phyloP scores from a whole-genome alignment of 2,797 vertebrate genomes.

The Dicrostonyx torquatus region DNA sequence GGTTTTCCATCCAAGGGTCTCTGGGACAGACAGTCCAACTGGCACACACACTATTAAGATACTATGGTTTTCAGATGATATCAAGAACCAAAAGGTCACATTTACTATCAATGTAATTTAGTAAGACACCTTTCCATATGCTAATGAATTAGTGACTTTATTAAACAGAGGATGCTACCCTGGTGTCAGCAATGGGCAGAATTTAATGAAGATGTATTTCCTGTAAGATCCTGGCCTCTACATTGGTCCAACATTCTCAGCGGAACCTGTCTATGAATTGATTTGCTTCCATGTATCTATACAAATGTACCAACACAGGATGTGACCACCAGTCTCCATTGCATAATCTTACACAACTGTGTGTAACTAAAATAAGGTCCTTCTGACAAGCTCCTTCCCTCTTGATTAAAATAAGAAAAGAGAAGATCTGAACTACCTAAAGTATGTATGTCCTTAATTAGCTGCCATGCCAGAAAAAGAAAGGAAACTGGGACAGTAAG shows the following conservation, averaged over 20 bases:
- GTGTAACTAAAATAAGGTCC: constrained; percentile 55
- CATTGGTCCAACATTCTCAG: constrained; percentile 46
- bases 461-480: constrained; percentile 31
- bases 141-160: constrained; percentile 60
- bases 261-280: constrained; percentile 60
- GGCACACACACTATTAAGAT: constrained; percentile 20
- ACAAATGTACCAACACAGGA: constrained; percentile 42
- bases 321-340: neutral
- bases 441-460: constrained; percentile 40
- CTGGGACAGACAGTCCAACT: neutral
- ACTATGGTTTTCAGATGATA: constrained; percentile 59
- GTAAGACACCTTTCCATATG: constrained; percentile 50
- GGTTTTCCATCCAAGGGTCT: constrained; percentile 40
- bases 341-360: constrained; percentile 49
- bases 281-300: constrained; percentile 52
- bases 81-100: constrained; percentile 41
- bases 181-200: constrained; percentile 51
- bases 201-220: constrained; percentile 67
- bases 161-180: constrained; percentile 51
- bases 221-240: constrained; percentile 20
- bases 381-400: constrained; percentile 46
- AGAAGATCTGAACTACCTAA: constrained; percentile 4
- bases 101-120: constrained; percentile 71
- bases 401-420: constrained; percentile 58
- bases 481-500: neutral